Evolutionary conservation across 2,888 invertebrate genomes (phyloP).

Genomic region (Ctenicera cuprea): DNA sequence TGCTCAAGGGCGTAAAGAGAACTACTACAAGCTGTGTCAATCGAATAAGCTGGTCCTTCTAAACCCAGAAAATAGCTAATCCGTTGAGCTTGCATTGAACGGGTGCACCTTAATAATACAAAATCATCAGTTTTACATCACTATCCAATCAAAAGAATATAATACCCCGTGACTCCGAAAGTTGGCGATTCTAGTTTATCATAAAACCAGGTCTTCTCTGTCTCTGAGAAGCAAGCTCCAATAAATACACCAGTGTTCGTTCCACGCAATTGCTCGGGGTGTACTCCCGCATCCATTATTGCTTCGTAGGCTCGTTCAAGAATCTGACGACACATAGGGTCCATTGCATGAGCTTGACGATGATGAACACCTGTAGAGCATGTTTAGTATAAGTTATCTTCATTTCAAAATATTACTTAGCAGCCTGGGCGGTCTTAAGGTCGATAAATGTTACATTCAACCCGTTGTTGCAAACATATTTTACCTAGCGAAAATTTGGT

Average conservation of each 20-base stretch:
- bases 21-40: constrained; percentile 97
- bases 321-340: constrained; percentile 76
- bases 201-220: constrained; percentile 83
- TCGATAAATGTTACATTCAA: too few species aligned
- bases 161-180: constrained; percentile 76
- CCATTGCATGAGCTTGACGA: constrained; percentile 78
- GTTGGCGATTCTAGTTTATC: constrained; percentile 36
- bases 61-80: constrained; percentile 92
- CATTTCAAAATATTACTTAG: too few species aligned
- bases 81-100: constrained; percentile 94
- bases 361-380: constrained; percentile 75
- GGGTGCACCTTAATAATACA: constrained; percentile 79
- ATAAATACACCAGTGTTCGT: constrained; percentile 86
- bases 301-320: constrained; percentile 78
- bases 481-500: too few species aligned
- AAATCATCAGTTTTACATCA: neutral
- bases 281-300: constrained; percentile 77
- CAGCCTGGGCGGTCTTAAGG: too few species aligned
- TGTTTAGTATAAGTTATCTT: constrained; percentile 1
- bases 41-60: constrained; percentile 90
- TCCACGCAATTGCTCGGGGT: constrained; percentile 82
- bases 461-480: too few species aligned
- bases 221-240: constrained; percentile 85
- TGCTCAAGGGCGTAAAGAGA: constrained; percentile 91
- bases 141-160: neutral